A percentile compares a stretch with the other conserved stretches of the same genome.
These are phyloP conservation scores for Cardiocondyla obscurior DNA, from an alignment of 1,140 invertebrate genomes.

Conservation along the genomic window DNA sequence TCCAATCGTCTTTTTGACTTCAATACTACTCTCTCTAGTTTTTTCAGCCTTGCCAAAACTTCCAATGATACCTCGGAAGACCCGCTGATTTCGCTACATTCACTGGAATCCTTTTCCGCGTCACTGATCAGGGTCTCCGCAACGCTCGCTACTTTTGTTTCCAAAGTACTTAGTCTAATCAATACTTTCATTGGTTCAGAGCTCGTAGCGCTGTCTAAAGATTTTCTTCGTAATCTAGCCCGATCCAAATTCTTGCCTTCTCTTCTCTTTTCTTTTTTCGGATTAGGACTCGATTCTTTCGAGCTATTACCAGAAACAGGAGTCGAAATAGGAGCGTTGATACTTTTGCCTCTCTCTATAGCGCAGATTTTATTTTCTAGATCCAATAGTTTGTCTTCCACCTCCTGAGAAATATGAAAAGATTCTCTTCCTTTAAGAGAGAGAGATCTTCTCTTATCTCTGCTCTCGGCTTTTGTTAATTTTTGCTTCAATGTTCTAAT, in stretches of 20 bases:
- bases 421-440: slow-evolving; percentile 92
- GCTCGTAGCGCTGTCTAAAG: slow-evolving; percentile 89
- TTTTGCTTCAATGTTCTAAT: slow-evolving; percentile 91
- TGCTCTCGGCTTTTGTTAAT: slow-evolving; percentile 89
- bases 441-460: slow-evolving; percentile 91
- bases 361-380: slow-evolving; percentile 90
- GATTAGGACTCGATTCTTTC: slow-evolving; percentile 84
- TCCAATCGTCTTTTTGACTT: slow-evolving; percentile 80
- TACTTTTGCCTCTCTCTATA: slow-evolving; percentile 84
- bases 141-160: slow-evolving; percentile 88
- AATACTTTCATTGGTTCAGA: slow-evolving; percentile 91
- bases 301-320: slow-evolving; percentile 75
- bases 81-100: slow-evolving; percentile 74
- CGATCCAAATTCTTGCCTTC: slow-evolving; percentile 83
- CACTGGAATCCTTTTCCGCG: slow-evolving; percentile 79
- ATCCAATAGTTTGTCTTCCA: slow-evolving; percentile 92
- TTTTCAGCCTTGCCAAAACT: slow-evolving; percentile 76
- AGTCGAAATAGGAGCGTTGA: slow-evolving; percentile 75
- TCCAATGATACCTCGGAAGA: slow-evolving; percentile 76
- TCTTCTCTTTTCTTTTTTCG: slow-evolving; percentile 82
- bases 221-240: slow-evolving; percentile 87
- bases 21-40: slow-evolving; percentile 75
- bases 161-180: slow-evolving; percentile 89
- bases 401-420: slow-evolving; percentile 90
- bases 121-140: slow-evolving; percentile 82